Base-by-base conservation (phyloP, 2,888 invertebrate genomes). In the Athripsodes cinereus region DNA sequence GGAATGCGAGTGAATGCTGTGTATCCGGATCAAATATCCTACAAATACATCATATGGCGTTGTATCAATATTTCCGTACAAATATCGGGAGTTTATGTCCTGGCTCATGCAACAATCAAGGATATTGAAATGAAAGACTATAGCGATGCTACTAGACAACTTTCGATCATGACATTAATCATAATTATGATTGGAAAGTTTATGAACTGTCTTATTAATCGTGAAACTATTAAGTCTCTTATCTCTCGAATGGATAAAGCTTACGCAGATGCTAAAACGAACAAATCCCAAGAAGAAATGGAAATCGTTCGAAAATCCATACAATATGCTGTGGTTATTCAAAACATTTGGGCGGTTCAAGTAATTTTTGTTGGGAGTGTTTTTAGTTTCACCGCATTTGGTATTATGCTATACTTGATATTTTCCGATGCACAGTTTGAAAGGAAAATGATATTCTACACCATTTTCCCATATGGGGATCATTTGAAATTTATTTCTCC, bases 311-410 rank as follows among this genome's bases (percentile, higher is more conserved):
- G 66, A 1, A 52, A 66, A 2, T 72, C 70, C 56, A 66, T 68
- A 22, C 61, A 66, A 31, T 67, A 63, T 61, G 72, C 72, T 18
- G 63, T 66, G 0, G 67, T 63, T 18, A 67, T 73, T 8, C 68
- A 69, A 59, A 66, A 67, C 56, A 67, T 69, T 57, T 75, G 73
- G 74, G 58, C 70, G 1, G 52, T 68, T 5, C 61, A 67, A 13
- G 67, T 68, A 1, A 47, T 62, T 2, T 55, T 65, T 1, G 69
- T 71, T 0, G 64, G 69, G 21, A 31, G 61, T 1, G 63, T 70
- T 49, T 75, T 75, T 62, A 71, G 71, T 0, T 22, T 69, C 1
- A 71, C 71, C 62, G 71, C 74, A 8, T 60, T 70, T 6, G 10
- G 64, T 16, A 57, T 69, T 44, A 75, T 73, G 71, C 53, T 49